These are phyloP conservation scores for Streblospio benedicti DNA, from an alignment of 1,140 invertebrate species.

Conservation along the genomic window DNA sequence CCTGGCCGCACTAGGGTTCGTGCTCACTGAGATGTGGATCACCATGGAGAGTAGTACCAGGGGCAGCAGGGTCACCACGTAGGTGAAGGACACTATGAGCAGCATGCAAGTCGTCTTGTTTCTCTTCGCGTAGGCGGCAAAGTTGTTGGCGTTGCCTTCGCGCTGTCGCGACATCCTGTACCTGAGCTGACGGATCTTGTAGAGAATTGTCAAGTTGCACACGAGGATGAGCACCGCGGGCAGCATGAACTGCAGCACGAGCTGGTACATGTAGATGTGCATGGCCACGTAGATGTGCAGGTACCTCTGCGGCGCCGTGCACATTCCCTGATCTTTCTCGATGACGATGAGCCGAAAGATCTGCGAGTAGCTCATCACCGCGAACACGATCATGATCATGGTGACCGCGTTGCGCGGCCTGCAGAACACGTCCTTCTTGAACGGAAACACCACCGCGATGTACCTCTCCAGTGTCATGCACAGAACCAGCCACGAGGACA, in stretches of 20 bases:
- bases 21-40: conserved; percentile 17
- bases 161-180: not conserved
- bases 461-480: conserved; percentile 28
- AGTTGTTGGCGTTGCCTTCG: not conserved
- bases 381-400: conserved; percentile 21
- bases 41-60: conserved; percentile 26
- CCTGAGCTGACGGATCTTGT: conserved; percentile 25
- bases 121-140: not conserved
- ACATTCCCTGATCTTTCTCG: conserved; percentile 10
- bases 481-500: conserved; percentile 32
- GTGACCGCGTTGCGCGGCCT: conserved; percentile 21
- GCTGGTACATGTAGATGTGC: conserved; percentile 34
- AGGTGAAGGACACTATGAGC: conserved; percentile 32
- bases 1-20: not conserved
- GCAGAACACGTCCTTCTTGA: conserved; percentile 24
- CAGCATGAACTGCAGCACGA: conserved; percentile 27
- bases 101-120: conserved; percentile 38
- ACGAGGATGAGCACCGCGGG: conserved; percentile 28
- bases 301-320: conserved; percentile 17
- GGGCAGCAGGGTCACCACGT: conserved; percentile 33
- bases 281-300: conserved; percentile 24
- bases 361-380: conserved; percentile 29
- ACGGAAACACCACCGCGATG: conserved; percentile 29
- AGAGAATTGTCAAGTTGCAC: conserved; percentile 31
- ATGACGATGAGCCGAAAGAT: conserved; percentile 20